Evolutionary conservation across 1,140 invertebrate genomes (phyloP).

Genomic region (Mactra quadrangularis): DNA sequence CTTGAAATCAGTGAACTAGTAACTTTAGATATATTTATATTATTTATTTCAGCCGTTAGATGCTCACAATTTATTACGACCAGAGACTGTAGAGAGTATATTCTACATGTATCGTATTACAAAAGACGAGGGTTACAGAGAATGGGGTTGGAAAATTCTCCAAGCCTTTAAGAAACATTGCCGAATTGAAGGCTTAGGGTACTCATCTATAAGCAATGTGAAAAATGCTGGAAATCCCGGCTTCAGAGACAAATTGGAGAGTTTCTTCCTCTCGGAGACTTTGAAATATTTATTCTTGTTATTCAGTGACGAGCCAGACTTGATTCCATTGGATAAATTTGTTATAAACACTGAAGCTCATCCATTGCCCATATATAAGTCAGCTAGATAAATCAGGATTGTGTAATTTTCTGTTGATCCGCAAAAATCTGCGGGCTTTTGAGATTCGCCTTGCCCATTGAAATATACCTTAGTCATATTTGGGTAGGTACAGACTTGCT

Average conservation of each 20-base stretch:
- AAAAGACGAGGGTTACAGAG: constrained; percentile 96
- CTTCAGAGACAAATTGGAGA: constrained; percentile 89
- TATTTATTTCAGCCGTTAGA: constrained; percentile 89
- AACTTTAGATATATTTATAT: too few relatives aligned
- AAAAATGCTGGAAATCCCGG: constrained; percentile 87
- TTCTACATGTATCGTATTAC: constrained; percentile 98
- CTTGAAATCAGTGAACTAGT: too few relatives aligned
- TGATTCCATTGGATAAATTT: constrained; percentile 97
- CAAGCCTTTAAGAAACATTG: constrained; percentile 95
- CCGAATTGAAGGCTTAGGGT: constrained; percentile 93
- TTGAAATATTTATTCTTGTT: constrained; percentile 99
- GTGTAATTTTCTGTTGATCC: background rate
- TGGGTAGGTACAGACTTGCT: too few relatives aligned
- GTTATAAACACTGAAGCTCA: constrained; percentile 99
- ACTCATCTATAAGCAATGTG: constrained; percentile 97
- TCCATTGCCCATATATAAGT: constrained; percentile 91
- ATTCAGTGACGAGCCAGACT: constrained; percentile 94
- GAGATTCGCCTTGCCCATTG: too few relatives aligned
- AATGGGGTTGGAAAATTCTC: constrained; percentile 98
- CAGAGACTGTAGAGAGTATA: constrained; percentile 99
- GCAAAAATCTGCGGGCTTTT: too few relatives aligned
- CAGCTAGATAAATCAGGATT: background rate
- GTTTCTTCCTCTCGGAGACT: constrained; percentile 99
- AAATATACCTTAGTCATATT: too few relatives aligned
- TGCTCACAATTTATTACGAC: constrained; percentile 97